These are phyloP conservation scores for Nothoprocta perdicaria DNA, from an alignment of 2,113 vertebrate species.

Conservation along the genomic window DNA sequence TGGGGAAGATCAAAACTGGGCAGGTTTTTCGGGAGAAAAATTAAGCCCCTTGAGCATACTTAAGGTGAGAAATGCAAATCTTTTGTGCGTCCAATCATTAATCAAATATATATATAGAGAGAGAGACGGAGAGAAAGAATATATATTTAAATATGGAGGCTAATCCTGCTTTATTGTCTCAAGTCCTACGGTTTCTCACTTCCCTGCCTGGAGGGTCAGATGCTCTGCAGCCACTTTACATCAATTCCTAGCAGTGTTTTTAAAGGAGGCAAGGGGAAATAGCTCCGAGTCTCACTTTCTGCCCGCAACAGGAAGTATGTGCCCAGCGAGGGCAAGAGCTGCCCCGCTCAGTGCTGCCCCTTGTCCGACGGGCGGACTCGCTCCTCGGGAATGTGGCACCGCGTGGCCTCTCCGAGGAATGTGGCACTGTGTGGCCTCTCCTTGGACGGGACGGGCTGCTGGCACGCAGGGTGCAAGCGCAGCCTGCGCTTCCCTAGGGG, in stretches of 20 bases:
- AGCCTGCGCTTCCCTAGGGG: neutral
- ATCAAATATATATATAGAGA: neutral
- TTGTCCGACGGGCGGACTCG: neutral
- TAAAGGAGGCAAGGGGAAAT: conserved; percentile 68
- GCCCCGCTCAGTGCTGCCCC: conserved; percentile 12
- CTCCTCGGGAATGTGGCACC: rapidly evolving
- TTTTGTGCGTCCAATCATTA: neutral
- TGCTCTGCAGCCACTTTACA: conserved; percentile 52
- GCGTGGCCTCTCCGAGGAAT: rapidly evolving
- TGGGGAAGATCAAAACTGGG: neutral
- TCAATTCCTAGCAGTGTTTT: conserved; percentile 70
- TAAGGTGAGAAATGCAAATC: neutral
- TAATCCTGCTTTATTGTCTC: neutral
- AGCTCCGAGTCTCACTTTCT: conserved; percentile 58
- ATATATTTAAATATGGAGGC: neutral
- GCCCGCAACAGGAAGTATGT: conserved; percentile 65
- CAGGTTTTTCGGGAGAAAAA: neutral
- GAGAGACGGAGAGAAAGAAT: neutral
- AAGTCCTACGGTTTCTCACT: conserved; percentile 53
- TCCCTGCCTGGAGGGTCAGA: conserved; percentile 57
- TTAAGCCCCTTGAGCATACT: neutral
- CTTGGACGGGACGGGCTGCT: neutral
- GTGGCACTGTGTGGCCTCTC: rapidly evolving
- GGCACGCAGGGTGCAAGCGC: rapidly evolving
- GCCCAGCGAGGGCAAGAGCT: conserved; percentile 37